A percentile compares a stretch with the other conserved stretches of the same genome.
These are phyloP conservation scores for Astreopora myriophthalma DNA, from an alignment of 64 coral and sea anemone genomes.

Conservation along the genomic window DNA sequence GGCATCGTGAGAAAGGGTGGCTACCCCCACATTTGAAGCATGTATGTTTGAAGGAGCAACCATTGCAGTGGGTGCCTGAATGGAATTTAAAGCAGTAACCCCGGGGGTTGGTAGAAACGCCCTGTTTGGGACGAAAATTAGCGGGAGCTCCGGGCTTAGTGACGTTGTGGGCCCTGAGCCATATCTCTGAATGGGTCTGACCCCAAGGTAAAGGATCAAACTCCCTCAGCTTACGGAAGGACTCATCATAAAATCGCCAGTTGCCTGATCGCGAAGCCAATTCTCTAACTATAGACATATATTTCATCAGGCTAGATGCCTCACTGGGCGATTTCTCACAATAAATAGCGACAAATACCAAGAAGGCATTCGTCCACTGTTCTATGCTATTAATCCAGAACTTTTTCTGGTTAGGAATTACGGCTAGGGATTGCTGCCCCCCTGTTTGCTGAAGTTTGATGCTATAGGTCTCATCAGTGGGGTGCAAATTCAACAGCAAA, in stretches of 20 bases:
- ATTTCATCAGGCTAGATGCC: slow-evolving; percentile 44
- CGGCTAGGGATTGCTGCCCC: not conserved
- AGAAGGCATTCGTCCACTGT: slow-evolving; percentile 41
- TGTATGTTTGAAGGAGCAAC: not conserved
- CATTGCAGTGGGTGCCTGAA: not conserved
- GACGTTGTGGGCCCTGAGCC: not conserved
- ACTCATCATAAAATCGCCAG: slow-evolving; percentile 61
- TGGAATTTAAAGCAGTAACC: not conserved
- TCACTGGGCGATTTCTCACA: slow-evolving; percentile 17
- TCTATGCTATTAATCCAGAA: slow-evolving; percentile 38
- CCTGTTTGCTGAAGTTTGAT: slow-evolving; percentile 25
- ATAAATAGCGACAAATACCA: slow-evolving; percentile 50
- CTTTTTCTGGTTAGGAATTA: slow-evolving; percentile 54
- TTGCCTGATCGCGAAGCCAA: slow-evolving; percentile 39
- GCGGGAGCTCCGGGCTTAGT: no score
- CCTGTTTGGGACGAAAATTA: not conserved
- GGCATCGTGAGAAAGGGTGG: not conserved
- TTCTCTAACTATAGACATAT: slow-evolving; percentile 23
- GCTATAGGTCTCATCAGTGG: slow-evolving; percentile 29
- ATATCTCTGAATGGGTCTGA: not conserved
- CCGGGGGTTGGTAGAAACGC: not conserved
- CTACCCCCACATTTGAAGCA: not conserved
- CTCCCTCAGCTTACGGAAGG: not conserved
- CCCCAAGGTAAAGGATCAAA: not conserved
- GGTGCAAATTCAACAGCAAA: slow-evolving; percentile 8